These are phyloP conservation scores for Sebastes taczanowskii DNA, from an alignment of 2,797 vertebrate genomes.

Conservation along the genomic window DNA sequence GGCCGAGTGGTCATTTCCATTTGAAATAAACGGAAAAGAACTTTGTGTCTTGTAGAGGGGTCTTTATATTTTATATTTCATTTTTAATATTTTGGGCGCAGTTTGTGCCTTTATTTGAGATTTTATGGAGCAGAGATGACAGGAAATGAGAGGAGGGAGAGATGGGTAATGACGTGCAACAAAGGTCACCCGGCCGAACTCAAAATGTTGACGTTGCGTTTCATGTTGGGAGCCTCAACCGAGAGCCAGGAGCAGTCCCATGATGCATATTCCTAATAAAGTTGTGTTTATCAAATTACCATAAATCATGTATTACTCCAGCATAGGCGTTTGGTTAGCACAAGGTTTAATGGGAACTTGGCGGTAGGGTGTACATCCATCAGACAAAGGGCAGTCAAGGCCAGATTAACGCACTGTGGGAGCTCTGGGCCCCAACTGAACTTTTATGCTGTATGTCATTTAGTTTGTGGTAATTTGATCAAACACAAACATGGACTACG, in stretches of 20 bases:
- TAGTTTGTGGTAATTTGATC: background rate
- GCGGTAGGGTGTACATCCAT: background rate
- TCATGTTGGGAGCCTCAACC: background rate
- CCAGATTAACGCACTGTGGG: background rate
- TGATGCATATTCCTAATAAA: background rate
- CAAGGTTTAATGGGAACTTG: background rate
- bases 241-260: background rate
- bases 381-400: background rate
- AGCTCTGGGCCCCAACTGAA: too few relatives aligned
- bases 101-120: background rate
- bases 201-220: background rate
- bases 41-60: background rate
- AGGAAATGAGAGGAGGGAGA: background rate
- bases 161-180: background rate
- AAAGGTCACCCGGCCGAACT: background rate
- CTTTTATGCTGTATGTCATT: background rate
- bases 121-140: background rate
- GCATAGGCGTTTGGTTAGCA: background rate
- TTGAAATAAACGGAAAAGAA: too few relatives aligned
- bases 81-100: background rate
- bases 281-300: background rate
- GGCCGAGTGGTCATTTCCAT: too few relatives aligned
- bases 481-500: background rate
- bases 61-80: background rate
- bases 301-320: background rate